phyloP scores from a whole-genome alignment of 92 coral and sea anemone species.

The Parazoanthus swiftii region DNA sequence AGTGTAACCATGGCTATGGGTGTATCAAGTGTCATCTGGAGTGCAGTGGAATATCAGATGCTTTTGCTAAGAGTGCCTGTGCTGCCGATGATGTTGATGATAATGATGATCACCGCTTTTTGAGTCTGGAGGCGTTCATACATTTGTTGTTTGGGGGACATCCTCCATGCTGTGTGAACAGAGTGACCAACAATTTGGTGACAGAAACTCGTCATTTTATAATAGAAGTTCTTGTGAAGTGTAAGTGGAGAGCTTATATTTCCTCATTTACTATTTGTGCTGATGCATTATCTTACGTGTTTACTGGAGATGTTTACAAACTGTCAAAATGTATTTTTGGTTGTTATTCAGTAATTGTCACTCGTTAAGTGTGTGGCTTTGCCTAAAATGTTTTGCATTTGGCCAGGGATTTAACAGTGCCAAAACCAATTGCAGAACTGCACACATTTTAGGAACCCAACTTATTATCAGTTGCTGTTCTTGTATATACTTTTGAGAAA shows the following conservation, averaged over 20 bases:
- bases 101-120: not conserved
- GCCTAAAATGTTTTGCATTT: no score
- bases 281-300: no score
- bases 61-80: not conserved
- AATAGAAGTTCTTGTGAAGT: not conserved
- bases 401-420: no score
- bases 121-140: not conserved
- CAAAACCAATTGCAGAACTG: no score
- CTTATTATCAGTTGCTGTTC: no score
- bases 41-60: slow-evolving; percentile 7
- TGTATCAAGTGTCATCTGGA: not conserved
- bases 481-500: no score
- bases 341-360: no score
- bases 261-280: no score
- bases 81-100: not conserved
- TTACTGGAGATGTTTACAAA: no score
- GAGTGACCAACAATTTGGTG: not conserved
- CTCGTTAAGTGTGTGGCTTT: no score
- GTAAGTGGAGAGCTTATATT: not conserved
- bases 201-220: not conserved
- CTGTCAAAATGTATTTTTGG: no score
- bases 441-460: no score
- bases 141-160: not conserved
- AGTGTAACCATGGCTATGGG: not conserved
- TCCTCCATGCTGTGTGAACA: not conserved